Base-by-base conservation (phyloP, 2,797 vertebrate species). In the Mareca strepera region DNA sequence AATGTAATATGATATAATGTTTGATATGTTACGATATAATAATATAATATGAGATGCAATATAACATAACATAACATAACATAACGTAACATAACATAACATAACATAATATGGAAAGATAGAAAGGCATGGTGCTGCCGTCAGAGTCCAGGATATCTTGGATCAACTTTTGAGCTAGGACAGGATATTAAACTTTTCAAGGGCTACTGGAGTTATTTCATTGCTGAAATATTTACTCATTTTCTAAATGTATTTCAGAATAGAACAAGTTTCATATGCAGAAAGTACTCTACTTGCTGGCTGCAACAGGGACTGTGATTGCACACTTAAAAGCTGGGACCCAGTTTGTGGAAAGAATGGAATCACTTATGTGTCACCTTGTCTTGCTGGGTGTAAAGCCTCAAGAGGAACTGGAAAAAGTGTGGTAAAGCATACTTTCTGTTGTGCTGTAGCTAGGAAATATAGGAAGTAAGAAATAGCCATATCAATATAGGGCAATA, bases 261-360 rank as follows among this genome's bases (percentile, higher is more conserved):
- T 97, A 7, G 92, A 95, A 4, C 72, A 95, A 17, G 43, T 98
- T 50, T 98, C 97, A 6, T 89, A 97, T 53, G 25, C 88, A 55
- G 97, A 95, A 60, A 97, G 91, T 31, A 92, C 88, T 55, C 93
- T 99, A 2, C 93, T 98, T 50, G 97, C 98, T 43, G 97, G 96
- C 55, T 99, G 99, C 92, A 99, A 99, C 95, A 90, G 60, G 23
- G 87, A 96, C 69, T 99, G 99, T 84, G 98, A 97, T 29, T 97
- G 97, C 56, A 68, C 81, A 0, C 44, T 95, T 25, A 98, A 98
- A 84, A 97, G 97, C 39, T 99, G 99, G 99, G 99, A 99, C 58
- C 99, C 99, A 0, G 98, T 99, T 82, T 99, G 99, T 75, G 98
- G 99, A 4, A 98, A 97, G 86, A 98, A 98, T 12, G 98, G 98